A percentile compares a stretch with the other conserved stretches of the same genome.
Conservation (phyloP, 1,140 invertebrate species). For the Pissodes strobi region DNA sequence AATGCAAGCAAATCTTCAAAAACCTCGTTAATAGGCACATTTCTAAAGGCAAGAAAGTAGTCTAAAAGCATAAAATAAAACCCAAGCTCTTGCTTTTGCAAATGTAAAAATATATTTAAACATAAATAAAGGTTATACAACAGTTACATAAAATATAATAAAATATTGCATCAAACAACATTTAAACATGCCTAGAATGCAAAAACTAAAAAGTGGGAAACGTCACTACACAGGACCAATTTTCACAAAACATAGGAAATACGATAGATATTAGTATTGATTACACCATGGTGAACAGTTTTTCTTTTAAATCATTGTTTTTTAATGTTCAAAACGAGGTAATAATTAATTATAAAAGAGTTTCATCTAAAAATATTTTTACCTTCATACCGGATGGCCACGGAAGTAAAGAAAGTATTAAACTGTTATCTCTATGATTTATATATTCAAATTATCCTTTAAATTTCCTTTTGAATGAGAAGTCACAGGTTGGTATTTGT, state of each 20-base stretch:
- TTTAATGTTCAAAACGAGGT: constrained; percentile 2
- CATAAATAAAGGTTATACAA: constrained; percentile 57
- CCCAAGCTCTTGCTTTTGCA: constrained; percentile 55
- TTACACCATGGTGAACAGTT: too few species aligned
- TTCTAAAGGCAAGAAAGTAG: neutral
- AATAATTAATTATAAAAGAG: too few species aligned
- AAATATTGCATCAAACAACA: constrained; percentile 57
- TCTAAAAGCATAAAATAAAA: constrained; percentile 49
- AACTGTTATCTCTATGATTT: too few species aligned
- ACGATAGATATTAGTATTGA: constrained; percentile 39
- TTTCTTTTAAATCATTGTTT: too few species aligned
- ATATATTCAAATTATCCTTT: too few species aligned
- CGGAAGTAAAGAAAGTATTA: too few species aligned
- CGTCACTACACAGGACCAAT: constrained; percentile 52
- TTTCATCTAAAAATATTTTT: too few species aligned
- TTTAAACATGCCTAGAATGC: constrained; percentile 53
- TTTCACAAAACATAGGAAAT: constrained; percentile 23
- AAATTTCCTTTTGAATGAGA: too few species aligned
- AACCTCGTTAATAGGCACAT: neutral
- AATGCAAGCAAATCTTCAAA: too few species aligned
- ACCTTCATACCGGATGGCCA: too few species aligned
- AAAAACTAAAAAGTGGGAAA: constrained; percentile 44
- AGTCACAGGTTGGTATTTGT: too few species aligned
- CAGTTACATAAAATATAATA: constrained; percentile 56
- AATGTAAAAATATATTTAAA: constrained; percentile 59